phyloP scores from a whole-genome alignment of 2,113 vertebrate species.

The Okapia johnstoni region DNA sequence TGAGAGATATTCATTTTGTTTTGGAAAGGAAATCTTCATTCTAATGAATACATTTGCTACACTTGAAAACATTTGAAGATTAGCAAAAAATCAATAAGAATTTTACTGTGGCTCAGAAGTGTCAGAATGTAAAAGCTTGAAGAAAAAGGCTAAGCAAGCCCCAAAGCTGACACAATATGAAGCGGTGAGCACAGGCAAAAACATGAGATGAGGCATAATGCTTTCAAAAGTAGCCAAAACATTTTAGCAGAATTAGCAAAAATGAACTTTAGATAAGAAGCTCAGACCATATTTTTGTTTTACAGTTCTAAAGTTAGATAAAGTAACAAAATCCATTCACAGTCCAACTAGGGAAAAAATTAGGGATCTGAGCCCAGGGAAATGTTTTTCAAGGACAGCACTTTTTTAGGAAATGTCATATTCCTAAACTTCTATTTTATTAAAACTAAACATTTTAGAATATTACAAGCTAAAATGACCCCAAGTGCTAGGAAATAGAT shows the following conservation, averaged over 20 bases:
- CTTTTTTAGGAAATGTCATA: conserved; percentile 53
- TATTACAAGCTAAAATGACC: conserved; percentile 33
- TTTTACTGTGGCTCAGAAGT: neutral
- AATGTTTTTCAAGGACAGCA: neutral
- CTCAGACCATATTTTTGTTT: neutral
- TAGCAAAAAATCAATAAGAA: neutral
- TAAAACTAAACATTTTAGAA: conserved; percentile 6
- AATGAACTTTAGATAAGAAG: neutral
- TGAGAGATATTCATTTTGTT: neutral
- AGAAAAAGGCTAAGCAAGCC: neutral
- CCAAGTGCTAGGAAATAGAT: conserved; percentile 6
- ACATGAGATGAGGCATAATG: neutral
- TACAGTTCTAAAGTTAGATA: neutral
- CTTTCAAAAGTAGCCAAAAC: neutral
- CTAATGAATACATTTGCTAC: neutral
- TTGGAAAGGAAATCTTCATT: neutral
- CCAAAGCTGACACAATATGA: neutral
- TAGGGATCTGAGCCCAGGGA: neutral
- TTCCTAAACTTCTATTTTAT: conserved; percentile 33
- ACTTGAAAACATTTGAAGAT: neutral
- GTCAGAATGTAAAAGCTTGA: neutral
- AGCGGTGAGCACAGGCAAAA: neutral
- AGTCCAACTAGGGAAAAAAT: neutral
- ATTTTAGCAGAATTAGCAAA: neutral
- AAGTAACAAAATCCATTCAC: neutral